Evolutionary conservation across 1,140 invertebrate genomes (phyloP).

Genomic region (Phocides pigmalion): DNA sequence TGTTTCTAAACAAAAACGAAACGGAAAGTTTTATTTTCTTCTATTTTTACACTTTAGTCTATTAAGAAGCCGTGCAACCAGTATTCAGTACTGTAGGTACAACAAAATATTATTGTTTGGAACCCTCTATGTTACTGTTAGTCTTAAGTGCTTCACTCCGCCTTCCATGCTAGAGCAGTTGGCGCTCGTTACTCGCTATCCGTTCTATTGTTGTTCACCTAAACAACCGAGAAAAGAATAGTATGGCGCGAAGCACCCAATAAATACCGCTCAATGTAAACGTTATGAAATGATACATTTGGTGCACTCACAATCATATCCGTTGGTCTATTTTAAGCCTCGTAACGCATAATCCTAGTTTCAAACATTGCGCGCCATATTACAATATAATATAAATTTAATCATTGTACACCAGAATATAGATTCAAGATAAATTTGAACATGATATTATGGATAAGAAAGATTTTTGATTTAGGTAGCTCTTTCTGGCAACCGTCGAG

Average conservation of each 20-base stretch:
- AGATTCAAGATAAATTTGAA: too few relatives aligned
- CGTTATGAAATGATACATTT: conserved; percentile 76
- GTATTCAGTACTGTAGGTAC: neutral
- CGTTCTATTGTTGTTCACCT: conserved; percentile 63
- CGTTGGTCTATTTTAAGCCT: conserved; percentile 47
- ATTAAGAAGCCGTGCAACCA: neutral
- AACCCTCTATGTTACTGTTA: conserved; percentile 3
- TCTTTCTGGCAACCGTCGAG: too few relatives aligned
- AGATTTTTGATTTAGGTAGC: too few relatives aligned
- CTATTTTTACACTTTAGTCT: too few relatives aligned
- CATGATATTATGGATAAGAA: too few relatives aligned
- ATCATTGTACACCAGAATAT: too few relatives aligned
- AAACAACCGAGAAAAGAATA: conserved; percentile 72
- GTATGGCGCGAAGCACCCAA: conserved; percentile 55
- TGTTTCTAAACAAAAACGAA: too few relatives aligned
- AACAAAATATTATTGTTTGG: conserved; percentile 8
- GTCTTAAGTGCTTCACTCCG: conserved; percentile 13
- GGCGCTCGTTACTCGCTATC: conserved; percentile 57
- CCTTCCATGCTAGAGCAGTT: conserved; percentile 51
- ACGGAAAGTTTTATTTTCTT: too few relatives aligned
- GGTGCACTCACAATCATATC: conserved; percentile 49
- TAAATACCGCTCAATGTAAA: conserved; percentile 67
- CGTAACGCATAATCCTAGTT: conserved; percentile 41
- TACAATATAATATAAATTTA: too few relatives aligned
- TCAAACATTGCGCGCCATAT: too few relatives aligned